Evolutionary conservation across 1,140 invertebrate species (phyloP), one percentile per base, ranked within the genome.

Genomic region (Ctenoplectra terminalis): DNA sequence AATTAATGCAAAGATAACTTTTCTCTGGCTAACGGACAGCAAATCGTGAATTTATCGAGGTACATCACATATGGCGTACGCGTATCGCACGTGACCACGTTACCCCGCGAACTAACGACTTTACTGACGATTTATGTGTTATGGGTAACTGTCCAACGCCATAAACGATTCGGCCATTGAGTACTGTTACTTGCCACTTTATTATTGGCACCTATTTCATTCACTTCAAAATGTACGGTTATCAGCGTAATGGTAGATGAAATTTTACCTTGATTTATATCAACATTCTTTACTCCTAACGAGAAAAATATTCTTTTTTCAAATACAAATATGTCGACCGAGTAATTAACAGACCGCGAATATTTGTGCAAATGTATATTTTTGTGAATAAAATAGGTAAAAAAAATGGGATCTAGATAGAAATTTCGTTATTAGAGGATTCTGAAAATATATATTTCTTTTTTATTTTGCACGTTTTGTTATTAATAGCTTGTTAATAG

Each of bases 141-240:
- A 84, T 82, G 64, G 70, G 40, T 90, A 90, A 90, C 89, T 90
- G 89, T 90, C 70, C 81, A 87, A 83, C 29, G 31, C 87, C 89
- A 88, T 90, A 89, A 89, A 76, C 71, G 87, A 80, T 80, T 58
- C 61, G 70, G n/a, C 63, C 63, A 76, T 70, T 63, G 31, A 70
- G 75, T 87, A 87, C 86, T 78, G 86, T 87, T 87, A 87, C 56
- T 23, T 74, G 60, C 63, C 50, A 29, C 61, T 75, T 26, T 64
- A 75, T 66, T 73, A 80, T 73, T 46, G 58, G 1, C 56, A 43
- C 48, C 48, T 34, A 29, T 40, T 73, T 64, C 77, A 73, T 80
- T 80, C 4, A 73, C 48, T 46, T 26, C 7, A 20, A 71, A 40
- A 46, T n/a, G n/a, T 3, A 43, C 3, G 7, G 17, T 29, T 13